Conservation (phyloP, 2,797 vertebrate species). For the Sitta carolinensis region DNA sequence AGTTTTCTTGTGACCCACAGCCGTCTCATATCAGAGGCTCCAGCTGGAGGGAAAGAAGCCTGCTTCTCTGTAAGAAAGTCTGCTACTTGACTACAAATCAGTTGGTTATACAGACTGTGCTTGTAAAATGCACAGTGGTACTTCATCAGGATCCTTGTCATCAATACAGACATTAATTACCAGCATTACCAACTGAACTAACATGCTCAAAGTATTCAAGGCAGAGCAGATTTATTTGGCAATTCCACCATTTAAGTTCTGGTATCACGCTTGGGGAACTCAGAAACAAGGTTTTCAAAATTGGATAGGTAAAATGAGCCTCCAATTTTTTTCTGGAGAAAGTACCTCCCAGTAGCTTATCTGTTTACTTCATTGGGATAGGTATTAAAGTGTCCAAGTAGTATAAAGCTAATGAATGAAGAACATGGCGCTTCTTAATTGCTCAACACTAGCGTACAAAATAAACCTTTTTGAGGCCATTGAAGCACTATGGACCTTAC, state of each 20-base stretch:
- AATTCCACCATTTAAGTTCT: not conserved
- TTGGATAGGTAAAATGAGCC: not conserved
- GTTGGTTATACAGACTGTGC: not conserved
- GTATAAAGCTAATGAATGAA: not conserved
- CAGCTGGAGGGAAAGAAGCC: not conserved
- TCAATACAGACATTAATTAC: not conserved
- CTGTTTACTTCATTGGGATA: not conserved
- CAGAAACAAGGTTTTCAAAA: not conserved
- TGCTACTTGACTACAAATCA: not conserved
- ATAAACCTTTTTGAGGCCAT: not conserved
- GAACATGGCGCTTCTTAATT: not conserved
- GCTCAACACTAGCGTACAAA: not conserved
- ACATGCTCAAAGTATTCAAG: not conserved
- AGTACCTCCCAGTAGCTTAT: not conserved
- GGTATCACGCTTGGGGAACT: not conserved
- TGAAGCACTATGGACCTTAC: not conserved
- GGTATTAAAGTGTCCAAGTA: not conserved
- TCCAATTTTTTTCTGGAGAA: not conserved
- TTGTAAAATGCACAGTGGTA: not conserved
- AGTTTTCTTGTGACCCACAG: not conserved
- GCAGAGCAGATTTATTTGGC: not conserved
- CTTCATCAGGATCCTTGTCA: not conserved
- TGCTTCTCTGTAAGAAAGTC: not conserved
- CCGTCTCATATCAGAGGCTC: not conserved
- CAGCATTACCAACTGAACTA: not conserved